Evolutionary conservation across 2,113 vertebrate species (phyloP).

Genomic region (Ciconia stormi): DNA sequence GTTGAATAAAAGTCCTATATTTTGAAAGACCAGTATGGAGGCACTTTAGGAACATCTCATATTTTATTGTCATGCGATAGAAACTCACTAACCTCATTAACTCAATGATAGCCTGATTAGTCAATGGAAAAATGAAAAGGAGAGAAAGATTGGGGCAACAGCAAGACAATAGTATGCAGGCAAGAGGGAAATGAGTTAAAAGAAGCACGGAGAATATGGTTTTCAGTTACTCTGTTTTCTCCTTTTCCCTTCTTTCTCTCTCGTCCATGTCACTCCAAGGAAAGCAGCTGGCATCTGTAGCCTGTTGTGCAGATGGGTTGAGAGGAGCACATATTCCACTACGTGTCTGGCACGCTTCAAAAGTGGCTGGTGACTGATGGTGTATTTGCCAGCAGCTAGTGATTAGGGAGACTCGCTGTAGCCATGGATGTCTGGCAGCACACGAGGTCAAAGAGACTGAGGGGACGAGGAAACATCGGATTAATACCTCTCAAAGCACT

Average conservation of each 20-base stretch:
- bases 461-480: not conserved
- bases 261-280: not conserved
- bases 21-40: not conserved
- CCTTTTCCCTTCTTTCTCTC: not conserved
- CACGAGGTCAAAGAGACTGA: not conserved
- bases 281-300: constrained; percentile 48
- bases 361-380: constrained; percentile 30
- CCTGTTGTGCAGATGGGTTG: constrained; percentile 54
- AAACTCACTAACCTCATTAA: not conserved
- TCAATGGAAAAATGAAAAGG: not conserved
- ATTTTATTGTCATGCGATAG: not conserved
- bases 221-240: not conserved
- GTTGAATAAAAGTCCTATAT: not conserved
- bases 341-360: not conserved
- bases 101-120: not conserved
- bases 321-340: constrained; percentile 38
- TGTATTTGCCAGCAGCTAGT: constrained; percentile 20
- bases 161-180: not conserved
- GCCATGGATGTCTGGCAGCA: not conserved
- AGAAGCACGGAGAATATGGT: not conserved
- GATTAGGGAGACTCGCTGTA: not conserved
- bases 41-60: not conserved
- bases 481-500: not conserved
- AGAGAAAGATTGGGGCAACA: not conserved
- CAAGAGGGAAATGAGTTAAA: not conserved